Evolutionary conservation across 2,797 vertebrate species (phyloP).

Genomic region (Bothrops alternatus): DNA sequence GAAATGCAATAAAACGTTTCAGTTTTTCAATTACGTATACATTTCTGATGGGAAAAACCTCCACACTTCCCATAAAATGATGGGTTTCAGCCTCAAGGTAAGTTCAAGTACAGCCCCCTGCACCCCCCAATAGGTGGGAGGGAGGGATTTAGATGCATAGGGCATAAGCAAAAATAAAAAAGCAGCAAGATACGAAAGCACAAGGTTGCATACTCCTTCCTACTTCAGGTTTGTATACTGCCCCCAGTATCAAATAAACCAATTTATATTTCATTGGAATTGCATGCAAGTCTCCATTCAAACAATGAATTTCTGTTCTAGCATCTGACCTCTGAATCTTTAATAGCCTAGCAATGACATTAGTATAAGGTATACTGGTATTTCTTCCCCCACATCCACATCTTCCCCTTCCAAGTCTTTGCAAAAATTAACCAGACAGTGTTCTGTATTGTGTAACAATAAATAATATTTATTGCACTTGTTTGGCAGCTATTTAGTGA

Average conservation of each 20-base stretch:
- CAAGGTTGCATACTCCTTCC: too few species aligned
- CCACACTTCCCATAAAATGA: too few species aligned
- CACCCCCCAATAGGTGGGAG: too few species aligned
- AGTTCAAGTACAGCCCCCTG: too few species aligned
- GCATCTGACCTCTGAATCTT: neutral
- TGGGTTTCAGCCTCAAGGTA: too few species aligned
- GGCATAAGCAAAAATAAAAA: too few species aligned
- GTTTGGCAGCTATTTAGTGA: neutral
- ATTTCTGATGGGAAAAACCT: too few species aligned
- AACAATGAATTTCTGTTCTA: neutral
- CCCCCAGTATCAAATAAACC: neutral
- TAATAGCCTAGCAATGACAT: neutral
- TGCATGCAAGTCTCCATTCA: neutral
- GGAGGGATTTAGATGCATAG: too few species aligned
- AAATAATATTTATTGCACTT: constrained; percentile 7
- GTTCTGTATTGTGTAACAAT: neutral
- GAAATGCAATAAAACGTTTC: neutral
- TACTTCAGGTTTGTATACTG: too few species aligned
- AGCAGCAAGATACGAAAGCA: too few species aligned
- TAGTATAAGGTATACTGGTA: neutral
- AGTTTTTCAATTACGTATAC: too few species aligned
- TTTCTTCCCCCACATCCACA: neutral
- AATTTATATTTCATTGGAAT: neutral
- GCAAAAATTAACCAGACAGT: neutral
- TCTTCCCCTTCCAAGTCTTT: neutral